Evolutionary conservation across 2,797 vertebrate species (phyloP).

Genomic region (Lepilemur septentrionalis): DNA sequence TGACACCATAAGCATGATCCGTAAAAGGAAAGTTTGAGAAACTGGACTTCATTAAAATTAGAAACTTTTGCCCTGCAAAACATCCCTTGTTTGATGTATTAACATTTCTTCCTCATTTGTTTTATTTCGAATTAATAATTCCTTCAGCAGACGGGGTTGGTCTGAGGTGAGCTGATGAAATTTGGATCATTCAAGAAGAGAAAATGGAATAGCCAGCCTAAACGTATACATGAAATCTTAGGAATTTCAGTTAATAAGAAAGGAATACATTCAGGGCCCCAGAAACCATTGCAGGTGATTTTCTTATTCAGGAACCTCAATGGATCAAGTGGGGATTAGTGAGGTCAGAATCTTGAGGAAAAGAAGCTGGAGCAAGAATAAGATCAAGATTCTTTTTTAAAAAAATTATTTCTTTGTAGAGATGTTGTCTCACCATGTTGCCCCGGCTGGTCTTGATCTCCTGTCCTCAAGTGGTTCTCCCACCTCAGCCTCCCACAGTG

Average conservation of each 20-base stretch:
- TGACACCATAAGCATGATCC: background rate
- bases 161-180: background rate
- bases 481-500: background rate
- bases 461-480: background rate
- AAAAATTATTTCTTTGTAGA: background rate
- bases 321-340: background rate
- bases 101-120: background rate
- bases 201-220: background rate
- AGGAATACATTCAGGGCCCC: background rate
- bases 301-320: background rate
- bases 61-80: background rate
- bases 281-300: background rate
- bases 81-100: background rate
- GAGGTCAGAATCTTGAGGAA: background rate
- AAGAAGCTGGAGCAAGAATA: background rate
- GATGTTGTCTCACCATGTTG: background rate
- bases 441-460: background rate
- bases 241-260: background rate
- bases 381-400: background rate
- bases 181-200: background rate
- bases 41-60: background rate
- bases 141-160: background rate
- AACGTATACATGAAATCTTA: background rate
- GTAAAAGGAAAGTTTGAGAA: background rate
- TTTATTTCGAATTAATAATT: background rate